Evolutionary conservation across 2,797 vertebrate species (phyloP).

Genomic region (Cyprinella venusta): DNA sequence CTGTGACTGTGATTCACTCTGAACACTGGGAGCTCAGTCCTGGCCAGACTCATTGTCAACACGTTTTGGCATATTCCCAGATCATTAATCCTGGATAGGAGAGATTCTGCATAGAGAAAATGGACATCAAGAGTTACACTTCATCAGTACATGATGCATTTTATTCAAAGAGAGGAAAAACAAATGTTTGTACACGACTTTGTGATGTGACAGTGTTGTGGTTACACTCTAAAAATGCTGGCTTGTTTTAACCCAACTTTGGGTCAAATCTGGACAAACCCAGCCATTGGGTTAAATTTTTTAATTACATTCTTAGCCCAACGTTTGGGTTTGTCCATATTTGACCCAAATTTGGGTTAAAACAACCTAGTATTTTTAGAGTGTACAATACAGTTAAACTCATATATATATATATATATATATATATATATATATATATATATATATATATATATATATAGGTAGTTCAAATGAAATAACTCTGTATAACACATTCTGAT

Average conservation of each 20-base stretch:
- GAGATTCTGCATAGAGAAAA: constrained; percentile 3
- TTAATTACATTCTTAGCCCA: no score
- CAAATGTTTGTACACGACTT: not conserved
- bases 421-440: not conserved
- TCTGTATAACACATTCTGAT: not conserved
- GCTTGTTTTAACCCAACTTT: no score
- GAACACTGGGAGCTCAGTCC: constrained; percentile 26
- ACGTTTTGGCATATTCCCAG: not conserved
- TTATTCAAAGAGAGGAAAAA: not conserved
- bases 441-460: not conserved
- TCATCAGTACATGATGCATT: not conserved
- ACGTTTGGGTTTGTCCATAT: no score
- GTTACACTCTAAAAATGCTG: no score
- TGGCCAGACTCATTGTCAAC: not conserved
- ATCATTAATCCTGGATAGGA: not conserved
- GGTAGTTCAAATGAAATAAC: not conserved
- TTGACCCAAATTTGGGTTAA: no score
- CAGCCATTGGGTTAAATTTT: no score
- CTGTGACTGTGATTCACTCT: constrained; percentile 28
- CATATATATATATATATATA: not conserved
- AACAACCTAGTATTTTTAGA: no score
- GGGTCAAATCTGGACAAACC: no score
- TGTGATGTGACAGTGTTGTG: not conserved
- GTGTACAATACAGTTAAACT: not conserved
- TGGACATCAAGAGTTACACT: not conserved